Base-by-base conservation (phyloP, 2,797 vertebrate genomes). In the Kryptopterus vitreolus region DNA sequence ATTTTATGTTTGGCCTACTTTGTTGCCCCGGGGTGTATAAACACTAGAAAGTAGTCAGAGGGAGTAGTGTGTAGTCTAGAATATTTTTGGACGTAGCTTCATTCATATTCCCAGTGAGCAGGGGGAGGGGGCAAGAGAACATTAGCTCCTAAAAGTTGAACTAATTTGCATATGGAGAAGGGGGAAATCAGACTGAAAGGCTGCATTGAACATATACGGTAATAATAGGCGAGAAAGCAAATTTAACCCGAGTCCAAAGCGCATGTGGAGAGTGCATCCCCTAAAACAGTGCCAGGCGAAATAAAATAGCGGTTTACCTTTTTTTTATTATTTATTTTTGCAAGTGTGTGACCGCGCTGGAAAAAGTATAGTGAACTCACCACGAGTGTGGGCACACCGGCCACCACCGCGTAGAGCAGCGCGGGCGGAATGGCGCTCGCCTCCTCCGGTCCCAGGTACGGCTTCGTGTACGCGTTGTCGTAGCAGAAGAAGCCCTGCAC, bases 401-500 rank as follows among this genome's bases (percentile, higher is more conserved):
- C 94, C 69, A 97, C 96, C 88, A 96, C 86, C 48, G 96, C 93
- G 89, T 98, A 97, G 50, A 98, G 95, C 18, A 98, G 92, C 69
- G 94, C 91, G 18, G 97, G 97, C 15, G 97, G 97, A 84, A 98
- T 92, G 55, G 96, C 96, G 91, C 97, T 97, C 91, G 90, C 87
- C 88, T 98, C 96, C 92, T 98, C 97, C 3, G 97, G 96, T 83
- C 97, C 97, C 83, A 96, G 95, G 93, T 96, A 97, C 73, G 97
- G 97, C 84, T 97, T 97, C 87, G 96, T 95, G 92, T 96, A 97
- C 83, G 96, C 89, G 89, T 91, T 95, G 91, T 98, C 97, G 88
- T 96, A 96, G 94, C 97, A 98, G 95, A 98, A 98, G 90, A 98
- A 98, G 84, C 97, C 97, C 91, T 97, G 97, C 90, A 98, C 94